Percentiles rank a stretch among this genome's conserved stretches.
These are phyloP conservation scores for Panulirus ornatus DNA, from an alignment of 1,140 invertebrate species.

Conservation along the genomic window DNA sequence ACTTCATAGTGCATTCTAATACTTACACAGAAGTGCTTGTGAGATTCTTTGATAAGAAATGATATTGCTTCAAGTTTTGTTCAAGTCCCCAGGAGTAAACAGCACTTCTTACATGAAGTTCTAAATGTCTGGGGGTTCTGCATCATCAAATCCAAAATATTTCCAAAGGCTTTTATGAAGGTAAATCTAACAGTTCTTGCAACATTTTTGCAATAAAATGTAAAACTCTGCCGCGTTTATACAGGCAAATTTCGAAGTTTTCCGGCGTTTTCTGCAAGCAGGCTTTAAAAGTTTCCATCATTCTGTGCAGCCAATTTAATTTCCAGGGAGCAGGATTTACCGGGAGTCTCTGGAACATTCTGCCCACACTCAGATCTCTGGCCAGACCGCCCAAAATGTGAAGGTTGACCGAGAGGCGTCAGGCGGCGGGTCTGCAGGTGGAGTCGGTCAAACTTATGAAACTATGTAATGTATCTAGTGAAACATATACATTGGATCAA, in stretches of 20 bases:
- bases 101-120: too few relatives aligned
- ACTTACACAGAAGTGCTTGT: too few relatives aligned
- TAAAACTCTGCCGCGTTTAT: conserved; percentile 1
- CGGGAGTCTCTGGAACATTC: neutral
- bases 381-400: neutral
- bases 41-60: too few relatives aligned
- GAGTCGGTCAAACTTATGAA: too few relatives aligned
- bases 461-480: too few relatives aligned
- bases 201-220: conserved; percentile 18
- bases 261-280: neutral
- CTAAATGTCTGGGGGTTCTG: too few relatives aligned
- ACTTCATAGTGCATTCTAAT: too few relatives aligned
- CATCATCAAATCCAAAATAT: neutral
- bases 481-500: too few relatives aligned
- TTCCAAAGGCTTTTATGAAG: neutral
- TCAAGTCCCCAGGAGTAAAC: too few relatives aligned
- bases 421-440: too few relatives aligned
- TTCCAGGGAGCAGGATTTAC: conserved; percentile 11
- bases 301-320: conserved; percentile 16
- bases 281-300: conserved; percentile 9
- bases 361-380: neutral
- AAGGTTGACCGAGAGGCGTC: neutral
- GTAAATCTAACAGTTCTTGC: neutral
- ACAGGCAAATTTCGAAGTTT: conserved; percentile 21
- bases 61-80: too few relatives aligned